These are phyloP conservation scores for Strix uralensis DNA, from an alignment of 2,113 vertebrate species.

Conservation along the genomic window DNA sequence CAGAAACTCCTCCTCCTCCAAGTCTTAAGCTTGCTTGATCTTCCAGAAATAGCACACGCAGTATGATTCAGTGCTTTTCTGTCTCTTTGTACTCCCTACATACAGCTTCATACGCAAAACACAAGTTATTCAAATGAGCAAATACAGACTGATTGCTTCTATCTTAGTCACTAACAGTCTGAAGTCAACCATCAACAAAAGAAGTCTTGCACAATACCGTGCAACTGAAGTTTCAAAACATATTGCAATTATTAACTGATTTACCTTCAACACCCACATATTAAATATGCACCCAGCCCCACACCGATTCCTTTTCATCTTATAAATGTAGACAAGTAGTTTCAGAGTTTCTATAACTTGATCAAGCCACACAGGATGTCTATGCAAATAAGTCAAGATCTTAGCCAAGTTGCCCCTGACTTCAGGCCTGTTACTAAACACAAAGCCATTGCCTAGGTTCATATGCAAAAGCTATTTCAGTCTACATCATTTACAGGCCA, in stretches of 20 bases:
- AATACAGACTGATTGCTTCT: neutral
- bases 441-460: neutral
- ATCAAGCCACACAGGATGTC: neutral
- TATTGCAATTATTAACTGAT: neutral
- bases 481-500: neutral
- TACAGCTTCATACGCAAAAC: neutral
- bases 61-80: neutral
- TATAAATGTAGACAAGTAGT: neutral
- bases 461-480: neutral
- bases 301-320: neutral
- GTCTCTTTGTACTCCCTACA: neutral
- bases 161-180: neutral
- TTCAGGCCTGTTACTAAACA: neutral
- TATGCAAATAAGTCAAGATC: neutral
- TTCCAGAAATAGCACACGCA: conserved; percentile 6
- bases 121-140: neutral
- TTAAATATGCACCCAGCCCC: neutral
- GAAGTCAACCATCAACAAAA: neutral
- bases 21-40: neutral
- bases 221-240: neutral
- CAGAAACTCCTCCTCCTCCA: neutral
- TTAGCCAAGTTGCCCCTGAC: neutral
- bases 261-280: neutral
- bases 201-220: neutral
- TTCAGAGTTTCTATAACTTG: neutral